Evolutionary conservation across 23 tunicate genomes (phyloP).

Genomic region (Trididemnum miniatum): DNA sequence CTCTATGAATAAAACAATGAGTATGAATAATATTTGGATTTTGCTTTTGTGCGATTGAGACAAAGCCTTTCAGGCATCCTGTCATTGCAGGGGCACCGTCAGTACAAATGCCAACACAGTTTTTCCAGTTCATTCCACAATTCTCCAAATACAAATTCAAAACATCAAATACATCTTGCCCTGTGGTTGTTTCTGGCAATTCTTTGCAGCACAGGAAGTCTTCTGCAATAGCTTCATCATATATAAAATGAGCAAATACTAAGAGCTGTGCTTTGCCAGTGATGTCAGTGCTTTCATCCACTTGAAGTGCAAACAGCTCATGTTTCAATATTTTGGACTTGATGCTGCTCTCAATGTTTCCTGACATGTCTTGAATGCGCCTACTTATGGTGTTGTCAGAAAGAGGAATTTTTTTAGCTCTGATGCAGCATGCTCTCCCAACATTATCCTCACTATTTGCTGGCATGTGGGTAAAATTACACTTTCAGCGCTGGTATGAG

Average conservation of each 20-base stretch:
- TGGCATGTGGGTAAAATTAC: constrained; percentile 8
- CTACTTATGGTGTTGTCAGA: constrained; percentile 28
- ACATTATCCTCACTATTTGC: constrained; percentile 15
- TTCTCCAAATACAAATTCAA: constrained; percentile 2
- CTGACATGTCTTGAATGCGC: constrained; percentile 13
- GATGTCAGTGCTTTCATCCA: constrained; percentile 29
- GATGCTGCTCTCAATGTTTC: not conserved
- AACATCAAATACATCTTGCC: constrained; percentile 23
- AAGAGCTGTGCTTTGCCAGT: constrained; percentile 33
- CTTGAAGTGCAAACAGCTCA: constrained; percentile 13
- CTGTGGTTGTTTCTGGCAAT: constrained; percentile 33
- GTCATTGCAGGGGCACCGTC: constrained; percentile 41
- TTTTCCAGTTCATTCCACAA: constrained; percentile 19
- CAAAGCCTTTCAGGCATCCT: constrained; percentile 29
- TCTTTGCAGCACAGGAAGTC: constrained; percentile 45
- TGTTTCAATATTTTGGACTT: not conserved
- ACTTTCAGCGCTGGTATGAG: not conserved
- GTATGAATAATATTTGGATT: constrained; percentile 18
- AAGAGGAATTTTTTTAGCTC: constrained; percentile 14
- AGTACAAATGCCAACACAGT: constrained; percentile 30
- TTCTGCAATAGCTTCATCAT: constrained; percentile 29
- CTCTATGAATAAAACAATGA: constrained; percentile 7
- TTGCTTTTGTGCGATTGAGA: not conserved
- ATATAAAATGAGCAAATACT: constrained; percentile 14
- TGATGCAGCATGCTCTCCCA: not conserved